Evolutionary conservation across 2,797 vertebrate species (phyloP).

Genomic region (Gallinago nigripennis): DNA sequence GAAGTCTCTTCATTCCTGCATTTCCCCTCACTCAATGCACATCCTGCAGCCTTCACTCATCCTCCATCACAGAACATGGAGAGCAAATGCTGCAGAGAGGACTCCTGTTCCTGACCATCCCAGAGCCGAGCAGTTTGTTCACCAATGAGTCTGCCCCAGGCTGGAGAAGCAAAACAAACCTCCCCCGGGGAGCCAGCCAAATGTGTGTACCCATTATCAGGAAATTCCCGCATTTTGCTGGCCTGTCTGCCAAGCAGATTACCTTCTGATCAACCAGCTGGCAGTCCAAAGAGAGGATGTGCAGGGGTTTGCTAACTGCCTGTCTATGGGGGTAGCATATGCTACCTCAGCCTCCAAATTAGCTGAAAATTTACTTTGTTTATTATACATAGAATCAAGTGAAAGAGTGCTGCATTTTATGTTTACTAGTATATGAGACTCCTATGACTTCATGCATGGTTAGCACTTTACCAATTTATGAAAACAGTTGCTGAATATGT

Average conservation of each 20-base stretch:
- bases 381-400: neutral
- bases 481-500: accelerated
- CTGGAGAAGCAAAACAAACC: neutral
- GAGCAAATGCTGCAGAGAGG: neutral
- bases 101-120: neutral
- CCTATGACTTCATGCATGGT: neutral
- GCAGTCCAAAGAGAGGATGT: neutral
- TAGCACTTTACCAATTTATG: neutral
- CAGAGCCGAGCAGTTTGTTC: neutral
- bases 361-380: neutral
- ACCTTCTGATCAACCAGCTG: neutral
- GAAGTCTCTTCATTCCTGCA: neutral
- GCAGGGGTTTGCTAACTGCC: neutral
- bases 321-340: neutral
- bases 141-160: neutral
- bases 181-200: neutral
- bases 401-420: neutral
- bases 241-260: neutral
- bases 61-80: neutral
- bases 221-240: neutral
- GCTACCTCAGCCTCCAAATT: neutral
- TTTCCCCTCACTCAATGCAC: neutral
- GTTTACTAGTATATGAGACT: neutral
- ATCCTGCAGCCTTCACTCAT: neutral
- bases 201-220: accelerated